A percentile compares a stretch with the other conserved stretches of the same genome.
Conservation (phyloP, 92 coral and sea anemone species). For the Phenganax marumi region DNA sequence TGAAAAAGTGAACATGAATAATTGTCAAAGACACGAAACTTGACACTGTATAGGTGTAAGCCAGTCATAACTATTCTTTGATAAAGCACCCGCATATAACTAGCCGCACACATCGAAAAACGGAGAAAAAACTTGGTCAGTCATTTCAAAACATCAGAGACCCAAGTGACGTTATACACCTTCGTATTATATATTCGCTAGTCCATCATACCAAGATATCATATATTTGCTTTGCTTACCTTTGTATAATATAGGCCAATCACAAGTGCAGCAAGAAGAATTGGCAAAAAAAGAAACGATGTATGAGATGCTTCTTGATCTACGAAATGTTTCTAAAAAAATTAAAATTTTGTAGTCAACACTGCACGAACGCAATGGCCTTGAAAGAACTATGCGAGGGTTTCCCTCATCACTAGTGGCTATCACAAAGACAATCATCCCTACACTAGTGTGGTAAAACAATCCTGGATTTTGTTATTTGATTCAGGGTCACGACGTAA, state of each 20-base stretch:
- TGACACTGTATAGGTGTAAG: too few species aligned
- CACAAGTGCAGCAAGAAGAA: slow-evolving; percentile 40
- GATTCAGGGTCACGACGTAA: background rate
- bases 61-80: too few species aligned
- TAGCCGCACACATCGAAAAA: too few species aligned
- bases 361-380: too few species aligned
- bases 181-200: background rate
- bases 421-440: too few species aligned
- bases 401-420: too few species aligned
- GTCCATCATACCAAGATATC: background rate
- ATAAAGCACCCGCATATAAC: too few species aligned
- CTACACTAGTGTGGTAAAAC: background rate
- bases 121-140: too few species aligned
- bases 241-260: slow-evolving; percentile 44
- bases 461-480: background rate
- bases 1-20: too few species aligned
- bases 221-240: slow-evolving; percentile 3
- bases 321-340: slow-evolving; percentile 41
- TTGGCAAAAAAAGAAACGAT: slow-evolving; percentile 40
- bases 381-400: too few species aligned
- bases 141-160: too few species aligned
- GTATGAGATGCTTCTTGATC: slow-evolving; percentile 42
- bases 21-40: too few species aligned
- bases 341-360: background rate
- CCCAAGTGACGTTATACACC: background rate